A percentile compares a stretch with the other conserved stretches of the same genome.
Conservation (phyloP, 2,888 invertebrate genomes). For the Drosophila crucigera region DNA sequence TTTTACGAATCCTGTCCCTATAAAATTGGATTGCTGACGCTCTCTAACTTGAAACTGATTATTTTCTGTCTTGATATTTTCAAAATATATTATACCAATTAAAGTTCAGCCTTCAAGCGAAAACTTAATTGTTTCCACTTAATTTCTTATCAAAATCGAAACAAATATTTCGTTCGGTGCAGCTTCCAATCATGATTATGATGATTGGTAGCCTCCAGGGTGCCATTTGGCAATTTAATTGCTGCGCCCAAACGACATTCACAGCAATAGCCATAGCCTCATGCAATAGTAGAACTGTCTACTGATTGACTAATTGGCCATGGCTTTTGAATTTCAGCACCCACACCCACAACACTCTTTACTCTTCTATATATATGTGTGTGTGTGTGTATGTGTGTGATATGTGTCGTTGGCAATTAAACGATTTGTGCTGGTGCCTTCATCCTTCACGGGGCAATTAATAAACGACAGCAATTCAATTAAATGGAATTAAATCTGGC, state of each 20-base stretch:
- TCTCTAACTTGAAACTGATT: not conserved
- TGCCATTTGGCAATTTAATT: conserved; percentile 53
- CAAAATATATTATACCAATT: not conserved
- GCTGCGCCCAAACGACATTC: conserved; percentile 24
- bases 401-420: conserved; percentile 35
- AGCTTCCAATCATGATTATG: conserved; percentile 26
- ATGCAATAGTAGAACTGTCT: conserved; percentile 52
- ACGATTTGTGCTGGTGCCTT: conserved; percentile 46
- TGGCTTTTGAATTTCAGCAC: conserved; percentile 12
- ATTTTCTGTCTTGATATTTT: not conserved
- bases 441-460: conserved; percentile 53
- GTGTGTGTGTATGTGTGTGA: conserved; percentile 3
- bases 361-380: not conserved
- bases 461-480: conserved; percentile 65
- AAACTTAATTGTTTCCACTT: not conserved
- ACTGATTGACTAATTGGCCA: conserved; percentile 72
- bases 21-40: not conserved
- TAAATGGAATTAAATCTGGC: conserved; percentile 70
- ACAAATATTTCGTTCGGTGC: not conserved
- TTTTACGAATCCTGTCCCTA: not conserved
- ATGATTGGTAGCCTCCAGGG: conserved; percentile 39
- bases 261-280: conserved; percentile 22
- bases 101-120: not conserved
- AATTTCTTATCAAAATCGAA: not conserved
- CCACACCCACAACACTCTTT: not conserved